Evolutionary conservation across 2,888 invertebrate species (phyloP).

Genomic region (Lamellibrachia satsuma): DNA sequence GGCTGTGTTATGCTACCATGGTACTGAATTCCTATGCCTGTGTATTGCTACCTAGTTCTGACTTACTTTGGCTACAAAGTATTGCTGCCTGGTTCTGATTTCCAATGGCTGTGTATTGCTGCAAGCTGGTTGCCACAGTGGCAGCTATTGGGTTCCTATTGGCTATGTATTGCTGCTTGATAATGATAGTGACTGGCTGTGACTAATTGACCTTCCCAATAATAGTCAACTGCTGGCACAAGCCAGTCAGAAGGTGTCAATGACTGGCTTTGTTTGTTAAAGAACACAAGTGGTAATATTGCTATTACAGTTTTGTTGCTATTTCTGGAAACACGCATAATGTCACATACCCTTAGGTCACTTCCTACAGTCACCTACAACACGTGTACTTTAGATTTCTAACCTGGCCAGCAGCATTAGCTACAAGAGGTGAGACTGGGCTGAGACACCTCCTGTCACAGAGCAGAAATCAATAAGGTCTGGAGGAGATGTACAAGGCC

Average conservation of each 20-base stretch:
- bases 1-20: too few relatives aligned
- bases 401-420: neutral
- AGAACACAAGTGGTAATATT: neutral
- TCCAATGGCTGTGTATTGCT: neutral
- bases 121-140: neutral
- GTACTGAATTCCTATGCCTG: neutral
- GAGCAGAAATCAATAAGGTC: slow-evolving; percentile 17
- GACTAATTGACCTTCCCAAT: too few relatives aligned
- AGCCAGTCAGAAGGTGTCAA: neutral
- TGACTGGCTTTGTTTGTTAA: neutral
- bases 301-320: neutral
- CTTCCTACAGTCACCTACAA: neutral
- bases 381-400: neutral
- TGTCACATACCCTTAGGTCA: neutral
- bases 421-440: neutral
- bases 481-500: neutral
- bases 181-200: too few relatives aligned
- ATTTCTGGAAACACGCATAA: neutral
- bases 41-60: neutral
- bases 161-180: neutral
- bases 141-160: neutral
- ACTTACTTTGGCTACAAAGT: neutral
- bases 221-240: too few relatives aligned
- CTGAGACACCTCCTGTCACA: neutral
- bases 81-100: neutral